phyloP scores from a whole-genome alignment of 1,140 invertebrate genomes.

The Dryas iulia region DNA sequence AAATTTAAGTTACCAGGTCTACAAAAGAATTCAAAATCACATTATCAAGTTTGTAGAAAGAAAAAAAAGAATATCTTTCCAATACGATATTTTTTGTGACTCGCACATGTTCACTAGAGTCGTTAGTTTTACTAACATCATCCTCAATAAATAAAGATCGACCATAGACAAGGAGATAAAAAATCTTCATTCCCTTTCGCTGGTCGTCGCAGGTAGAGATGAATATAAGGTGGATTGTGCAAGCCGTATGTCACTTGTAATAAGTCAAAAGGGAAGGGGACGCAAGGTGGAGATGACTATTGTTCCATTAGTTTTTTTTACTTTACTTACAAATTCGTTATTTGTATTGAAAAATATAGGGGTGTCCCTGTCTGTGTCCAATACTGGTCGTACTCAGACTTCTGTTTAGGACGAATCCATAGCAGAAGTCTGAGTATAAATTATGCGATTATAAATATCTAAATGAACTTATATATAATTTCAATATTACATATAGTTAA shows the following conservation, averaged over 20 bases:
- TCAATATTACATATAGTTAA: too few species aligned
- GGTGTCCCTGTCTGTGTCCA: too few species aligned
- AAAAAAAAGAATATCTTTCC: conserved; percentile 3
- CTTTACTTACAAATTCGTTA: background rate
- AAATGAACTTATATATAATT: too few species aligned
- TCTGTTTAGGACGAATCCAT: too few species aligned
- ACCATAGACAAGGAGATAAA: conserved; percentile 17
- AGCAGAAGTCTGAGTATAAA: too few species aligned
- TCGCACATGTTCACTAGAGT: conserved; percentile 25
- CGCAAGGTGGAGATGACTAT: conserved; percentile 2
- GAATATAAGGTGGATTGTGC: conserved; percentile 4
- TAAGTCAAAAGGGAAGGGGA: conserved; percentile 11
- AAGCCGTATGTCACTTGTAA: conserved; percentile 4
- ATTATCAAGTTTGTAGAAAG: background rate
- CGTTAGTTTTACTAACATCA: conserved; percentile 24
- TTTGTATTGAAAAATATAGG: background rate
- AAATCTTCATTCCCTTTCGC: conserved; percentile 22
- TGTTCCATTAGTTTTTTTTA: background rate
- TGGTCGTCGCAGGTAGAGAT: conserved; percentile 28
- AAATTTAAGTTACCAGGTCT: background rate
- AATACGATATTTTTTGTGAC: conserved; percentile 21
- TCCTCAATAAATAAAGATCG: conserved; percentile 33
- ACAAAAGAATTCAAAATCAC: background rate
- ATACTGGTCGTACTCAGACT: too few species aligned
- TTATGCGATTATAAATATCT: too few species aligned